These are phyloP conservation scores for Callipepla californica DNA, from an alignment of 2,113 vertebrate genomes.

Conservation along the genomic window DNA sequence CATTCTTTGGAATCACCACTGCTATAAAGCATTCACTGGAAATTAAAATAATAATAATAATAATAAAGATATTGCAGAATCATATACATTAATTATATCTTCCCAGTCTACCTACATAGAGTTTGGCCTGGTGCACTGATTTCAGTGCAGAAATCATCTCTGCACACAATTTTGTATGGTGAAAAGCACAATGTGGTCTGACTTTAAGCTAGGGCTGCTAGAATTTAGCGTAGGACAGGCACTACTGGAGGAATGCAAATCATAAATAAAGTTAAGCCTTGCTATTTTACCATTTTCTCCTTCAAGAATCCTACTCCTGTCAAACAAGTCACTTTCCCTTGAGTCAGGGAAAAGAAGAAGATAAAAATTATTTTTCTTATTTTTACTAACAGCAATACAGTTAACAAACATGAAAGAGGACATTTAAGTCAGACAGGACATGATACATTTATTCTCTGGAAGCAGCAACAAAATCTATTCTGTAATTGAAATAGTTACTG, in stretches of 20 bases:
- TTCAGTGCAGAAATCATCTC: not conserved
- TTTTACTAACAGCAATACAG: not conserved
- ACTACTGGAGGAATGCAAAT: not conserved
- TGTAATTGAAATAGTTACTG: not conserved
- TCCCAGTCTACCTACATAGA: not conserved
- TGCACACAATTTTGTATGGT: not conserved
- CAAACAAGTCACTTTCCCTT: not conserved
- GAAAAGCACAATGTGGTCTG: not conserved
- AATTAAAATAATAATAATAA: too few species aligned
- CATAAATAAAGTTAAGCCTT: not conserved
- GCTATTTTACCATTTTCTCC: not conserved
- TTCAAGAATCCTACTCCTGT: not conserved
- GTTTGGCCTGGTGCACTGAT: not conserved
- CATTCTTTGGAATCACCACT: not conserved
- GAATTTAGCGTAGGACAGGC: not conserved
- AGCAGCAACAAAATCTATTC: not conserved
- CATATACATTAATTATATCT: not conserved
- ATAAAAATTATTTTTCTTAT: not conserved
- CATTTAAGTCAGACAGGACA: not conserved
- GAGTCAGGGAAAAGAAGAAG: not conserved
- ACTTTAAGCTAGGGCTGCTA: not conserved
- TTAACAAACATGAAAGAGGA: not conserved
- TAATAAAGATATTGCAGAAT: not conserved
- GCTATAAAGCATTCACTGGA: not conserved
- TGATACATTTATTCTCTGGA: not conserved